Base-by-base conservation (phyloP, 2,113 vertebrate genomes). In the Taxidea taxus region DNA sequence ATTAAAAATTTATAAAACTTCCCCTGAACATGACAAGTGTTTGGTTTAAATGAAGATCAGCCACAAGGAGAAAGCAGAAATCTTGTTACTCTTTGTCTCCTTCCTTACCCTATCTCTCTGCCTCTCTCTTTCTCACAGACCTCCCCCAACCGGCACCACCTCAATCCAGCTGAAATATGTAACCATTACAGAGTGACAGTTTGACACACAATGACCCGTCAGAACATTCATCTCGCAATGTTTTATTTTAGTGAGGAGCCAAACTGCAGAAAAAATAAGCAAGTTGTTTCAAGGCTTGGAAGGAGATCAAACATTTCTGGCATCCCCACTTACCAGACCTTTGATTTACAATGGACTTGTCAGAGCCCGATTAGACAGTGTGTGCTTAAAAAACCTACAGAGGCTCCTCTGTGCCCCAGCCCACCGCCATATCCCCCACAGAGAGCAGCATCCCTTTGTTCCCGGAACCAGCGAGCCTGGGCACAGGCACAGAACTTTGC, bases 1-100 rank as follows among this genome's bases (percentile, higher is more conserved):
- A 99, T 99, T 99, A 99, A 99, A 99, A 99, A 99, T 99, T 99
- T 99, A 99, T 99, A 99, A 98, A 99, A 99, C 99, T 99, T 99
- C 99, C 98, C 99, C 98, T 98, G 99, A 99, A 99, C 98, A 99
- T 99, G 99, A 99, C 98, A 99, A 99, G 99, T 99, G 99, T 99
- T 99, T 99, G 99, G 99, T 99, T 99, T 99, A 99, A 99, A 99
- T 98, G 99, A 99, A 99, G 99, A 99, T 98, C 98, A 99, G 99
- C 99, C 98, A 98, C 98, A 98, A 99, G 99, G 98, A 98, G 99
- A 98, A 97, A 99, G 97, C 97, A 98, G 98, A 98, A 98, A 98
- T 98, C 98, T 98, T 99, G 98, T 98, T 98, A 96, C 98, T 98
- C 99, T 99, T 98, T 99, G 98, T 99, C 98, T 98, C 98, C 96